These are phyloP conservation scores for Micronisus gabar DNA, from an alignment of 2,113 vertebrate species.

Conservation along the genomic window DNA sequence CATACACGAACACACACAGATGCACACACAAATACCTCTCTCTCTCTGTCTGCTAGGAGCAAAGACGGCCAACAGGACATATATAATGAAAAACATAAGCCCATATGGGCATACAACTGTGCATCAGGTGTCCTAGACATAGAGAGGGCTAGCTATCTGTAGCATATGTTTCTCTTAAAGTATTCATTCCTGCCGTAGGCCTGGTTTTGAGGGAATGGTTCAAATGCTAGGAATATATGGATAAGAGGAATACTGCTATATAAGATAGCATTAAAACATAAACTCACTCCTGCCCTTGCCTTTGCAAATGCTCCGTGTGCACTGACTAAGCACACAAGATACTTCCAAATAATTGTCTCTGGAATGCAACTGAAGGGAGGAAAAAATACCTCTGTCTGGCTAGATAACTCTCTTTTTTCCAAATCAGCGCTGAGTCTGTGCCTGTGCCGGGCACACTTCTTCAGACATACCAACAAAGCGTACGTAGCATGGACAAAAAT, in stretches of 20 bases:
- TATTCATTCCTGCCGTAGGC: not conserved
- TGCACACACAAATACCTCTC: not conserved
- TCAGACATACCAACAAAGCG: not conserved
- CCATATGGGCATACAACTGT: not conserved
- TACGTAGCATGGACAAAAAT: not conserved
- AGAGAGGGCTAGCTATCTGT: not conserved
- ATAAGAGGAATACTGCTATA: not conserved
- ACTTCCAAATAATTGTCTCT: not conserved
- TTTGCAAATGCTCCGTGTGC: not conserved
- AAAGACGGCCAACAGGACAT: not conserved
- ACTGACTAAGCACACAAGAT: not conserved
- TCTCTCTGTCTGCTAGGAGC: not conserved
- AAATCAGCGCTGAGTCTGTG: not conserved
- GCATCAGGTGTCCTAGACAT: not conserved
- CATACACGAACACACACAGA: not conserved
- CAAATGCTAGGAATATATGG: not conserved
- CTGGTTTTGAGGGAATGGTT: not conserved
- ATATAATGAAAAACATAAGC: not conserved
- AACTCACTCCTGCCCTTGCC: not conserved
- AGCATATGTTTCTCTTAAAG: not conserved
- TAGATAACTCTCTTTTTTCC: not conserved
- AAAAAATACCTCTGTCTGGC: not conserved
- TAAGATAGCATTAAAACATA: not conserved
- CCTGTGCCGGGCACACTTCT: not conserved
- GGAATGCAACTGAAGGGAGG: not conserved